phyloP scores from a whole-genome alignment of 2,888 invertebrate genomes.

The Lymantria monacha region DNA sequence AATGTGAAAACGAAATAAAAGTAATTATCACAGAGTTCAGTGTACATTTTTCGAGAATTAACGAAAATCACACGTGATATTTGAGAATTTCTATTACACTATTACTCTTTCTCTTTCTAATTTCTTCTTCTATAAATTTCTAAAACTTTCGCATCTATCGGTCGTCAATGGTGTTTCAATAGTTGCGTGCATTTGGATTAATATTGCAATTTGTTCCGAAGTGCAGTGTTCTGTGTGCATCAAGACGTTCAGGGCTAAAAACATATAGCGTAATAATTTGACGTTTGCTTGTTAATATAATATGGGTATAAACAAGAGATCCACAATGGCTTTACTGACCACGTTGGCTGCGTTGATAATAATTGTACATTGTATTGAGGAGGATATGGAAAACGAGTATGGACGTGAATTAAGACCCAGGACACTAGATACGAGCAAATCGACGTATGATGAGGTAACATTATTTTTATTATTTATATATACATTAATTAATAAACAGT shows the following conservation, averaged over 20 bases:
- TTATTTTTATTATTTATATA: background rate
- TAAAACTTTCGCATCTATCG: conserved; percentile 13
- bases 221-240: conserved; percentile 40
- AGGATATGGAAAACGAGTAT: conserved; percentile 57
- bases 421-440: conserved; percentile 48
- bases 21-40: conserved; percentile 5
- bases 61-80: conserved; percentile 27
- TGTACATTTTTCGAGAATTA: conserved; percentile 14
- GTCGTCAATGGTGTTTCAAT: conserved; percentile 17
- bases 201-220: conserved; percentile 19
- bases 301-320: conserved; percentile 70
- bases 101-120: conserved; percentile 44
- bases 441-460: conserved; percentile 60
- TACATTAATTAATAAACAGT: too few species aligned
- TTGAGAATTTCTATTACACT: conserved; percentile 31
- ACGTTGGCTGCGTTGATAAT: conserved; percentile 76
- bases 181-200: conserved; percentile 12
- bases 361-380: conserved; percentile 71
- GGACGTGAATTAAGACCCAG: conserved; percentile 56
- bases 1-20: conserved; percentile 57
- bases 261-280: conserved; percentile 31
- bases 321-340: conserved; percentile 69
- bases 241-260: conserved; percentile 29
- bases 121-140: conserved; percentile 33
- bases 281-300: conserved; percentile 47